Base-by-base conservation (phyloP, 2,888 invertebrate species). In the Pachymerium ferrugineum region DNA sequence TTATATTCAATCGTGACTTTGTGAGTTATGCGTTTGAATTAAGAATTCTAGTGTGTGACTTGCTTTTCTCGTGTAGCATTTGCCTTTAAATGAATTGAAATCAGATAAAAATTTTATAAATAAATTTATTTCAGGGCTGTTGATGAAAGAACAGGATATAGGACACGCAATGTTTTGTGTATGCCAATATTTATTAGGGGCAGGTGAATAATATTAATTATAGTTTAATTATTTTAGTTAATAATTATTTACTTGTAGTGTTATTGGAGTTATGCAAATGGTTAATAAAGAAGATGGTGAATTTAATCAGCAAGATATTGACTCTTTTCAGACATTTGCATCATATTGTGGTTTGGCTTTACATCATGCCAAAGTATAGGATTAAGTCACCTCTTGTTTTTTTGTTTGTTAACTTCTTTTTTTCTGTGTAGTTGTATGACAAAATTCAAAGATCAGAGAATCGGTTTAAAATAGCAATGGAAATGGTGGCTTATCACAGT, bases 251-350 rank as follows among this genome's bases (percentile, higher is more conserved):
- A 28, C 30, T 74, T 80, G 71, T 79, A 86, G 85, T 76, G 88
- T 92, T 8, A 93, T 93, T 75, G 93, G 92, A 1, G 93, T 93
- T 0, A 92, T 93, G 0, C 93, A 94, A 83, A 93, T 93, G 93
- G 91, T 93, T n/a, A 87, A 87, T 80, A 87, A 87, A 78, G 77
- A 81, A 54, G 79, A 79, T 77, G 84, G 84, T 3, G 79, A 81
- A 76, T 81, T 91, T 87, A 83, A 82, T 12, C 83, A 85, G 79
- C 88, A 89, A 68, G 93, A 94, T 79, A 92, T 92, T 81, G 88
- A 89, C 74, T 88, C 91, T 0, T 93, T 93, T 82, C 90, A 91
- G 81, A 89, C 89, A 77, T 93, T 93, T 80, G 91, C 93, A 0
- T 88, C 92, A 6, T 93, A 93, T 80, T 93, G 93, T 80, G 93